Percentiles rank a stretch among this genome's conserved stretches.
These are phyloP conservation scores for Caradrina clavipalpis DNA, from an alignment of 2,888 invertebrate genomes.

Conservation along the genomic window DNA sequence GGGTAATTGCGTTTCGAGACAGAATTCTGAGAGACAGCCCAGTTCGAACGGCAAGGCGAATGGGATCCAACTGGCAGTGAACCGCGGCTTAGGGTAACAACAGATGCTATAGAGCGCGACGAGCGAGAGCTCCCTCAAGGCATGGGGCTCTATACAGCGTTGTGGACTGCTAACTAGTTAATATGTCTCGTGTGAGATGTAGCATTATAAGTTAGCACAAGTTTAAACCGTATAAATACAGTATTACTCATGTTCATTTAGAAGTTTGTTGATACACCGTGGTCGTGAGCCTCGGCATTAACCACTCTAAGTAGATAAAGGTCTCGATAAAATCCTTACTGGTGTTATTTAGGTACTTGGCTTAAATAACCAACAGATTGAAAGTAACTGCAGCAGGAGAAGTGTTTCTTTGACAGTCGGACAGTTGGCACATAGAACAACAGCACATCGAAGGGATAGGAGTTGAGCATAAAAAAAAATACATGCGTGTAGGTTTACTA, in stretches of 20 bases:
- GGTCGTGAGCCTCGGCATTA: neutral
- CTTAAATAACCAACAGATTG: too few relatives aligned
- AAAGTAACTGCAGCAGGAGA: too few relatives aligned
- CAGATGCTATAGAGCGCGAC: constrained; percentile 27
- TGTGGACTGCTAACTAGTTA: neutral
- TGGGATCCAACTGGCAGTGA: constrained; percentile 37
- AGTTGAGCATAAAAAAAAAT: too few relatives aligned
- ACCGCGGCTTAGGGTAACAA: constrained; percentile 22
- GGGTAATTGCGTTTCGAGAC: constrained; percentile 54
- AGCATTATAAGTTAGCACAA: neutral
- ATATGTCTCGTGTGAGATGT: neutral
- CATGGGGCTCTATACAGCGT: constrained; percentile 9
- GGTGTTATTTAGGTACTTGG: neutral
- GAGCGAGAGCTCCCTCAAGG: neutral
- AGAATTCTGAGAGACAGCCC: constrained; percentile 41
- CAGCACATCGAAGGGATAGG: too few relatives aligned
- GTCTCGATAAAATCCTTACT: neutral
- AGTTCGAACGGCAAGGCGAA: constrained; percentile 48
- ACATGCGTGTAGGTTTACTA: too few relatives aligned
- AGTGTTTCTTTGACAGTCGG: neutral
- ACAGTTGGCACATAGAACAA: neutral
- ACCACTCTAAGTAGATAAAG: neutral
- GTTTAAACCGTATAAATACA: neutral
- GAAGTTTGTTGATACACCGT: neutral
- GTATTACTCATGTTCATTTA: constrained; percentile 1